These are phyloP conservation scores for Anthopleura xanthogrammica DNA, from an alignment of 92 coral and sea anemone genomes.

Conservation along the genomic window DNA sequence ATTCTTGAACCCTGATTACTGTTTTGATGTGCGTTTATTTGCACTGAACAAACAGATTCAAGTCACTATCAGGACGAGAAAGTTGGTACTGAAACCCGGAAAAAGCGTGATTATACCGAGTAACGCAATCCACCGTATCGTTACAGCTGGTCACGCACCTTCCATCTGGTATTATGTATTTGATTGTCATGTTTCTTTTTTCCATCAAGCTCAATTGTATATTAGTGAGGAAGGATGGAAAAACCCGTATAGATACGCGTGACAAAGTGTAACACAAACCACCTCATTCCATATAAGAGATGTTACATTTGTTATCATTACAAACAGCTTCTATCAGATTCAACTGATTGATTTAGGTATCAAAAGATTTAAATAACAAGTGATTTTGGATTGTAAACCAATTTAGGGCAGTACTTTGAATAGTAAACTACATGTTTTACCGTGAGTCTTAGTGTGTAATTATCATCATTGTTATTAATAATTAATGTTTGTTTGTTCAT, in stretches of 20 bases:
- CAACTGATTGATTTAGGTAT: no score
- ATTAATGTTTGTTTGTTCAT: neutral
- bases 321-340: no score
- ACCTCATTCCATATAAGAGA: neutral
- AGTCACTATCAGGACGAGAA: conserved; percentile 12
- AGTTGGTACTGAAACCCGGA: conserved; percentile 22
- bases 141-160: conserved; percentile 28
- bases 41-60: conserved; percentile 14
- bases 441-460: no score
- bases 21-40: conserved; percentile 29
- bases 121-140: conserved; percentile 39
- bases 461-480: no score
- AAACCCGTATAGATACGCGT: conserved; percentile 3
- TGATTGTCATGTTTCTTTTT: conserved; percentile 42
- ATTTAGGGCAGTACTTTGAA: no score
- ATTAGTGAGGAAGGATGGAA: conserved; percentile 37
- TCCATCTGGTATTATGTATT: conserved; percentile 58
- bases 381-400: no score
- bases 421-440: no score
- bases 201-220: conserved; percentile 44
- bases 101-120: conserved; percentile 43
- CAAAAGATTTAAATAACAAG: no score
- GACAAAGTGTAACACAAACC: neutral
- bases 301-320: neutral
- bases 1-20: conserved; percentile 19